Evolutionary conservation across 23 tunicate genomes (phyloP), one percentile per base, ranked within the genome.

Genomic region (Ciona savignyi): DNA sequence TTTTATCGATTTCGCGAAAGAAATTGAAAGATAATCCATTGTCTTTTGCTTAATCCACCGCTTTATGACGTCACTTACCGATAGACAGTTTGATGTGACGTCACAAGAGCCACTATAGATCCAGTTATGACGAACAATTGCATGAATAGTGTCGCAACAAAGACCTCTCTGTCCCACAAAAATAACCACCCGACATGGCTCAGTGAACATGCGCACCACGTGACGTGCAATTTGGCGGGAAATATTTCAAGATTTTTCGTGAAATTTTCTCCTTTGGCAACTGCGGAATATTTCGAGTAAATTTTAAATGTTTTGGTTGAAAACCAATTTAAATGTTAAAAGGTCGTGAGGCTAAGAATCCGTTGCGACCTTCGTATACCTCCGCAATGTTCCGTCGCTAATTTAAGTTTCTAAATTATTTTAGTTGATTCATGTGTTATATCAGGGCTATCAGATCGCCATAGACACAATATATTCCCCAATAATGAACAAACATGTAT

Each of bases 161-260:
- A 71, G 1, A 75, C 82, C 71, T 81, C 95, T 49, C 86, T 33
- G 30, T 87, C 95, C 86, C 86, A 87, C 11, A 87, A 64, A 21
- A 81, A 60, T 33, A 81, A 21, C 95, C 95, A 87, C 11, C 74
- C 67, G 23, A 74, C 74, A 32, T 81, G 86, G 1, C 86, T 75
- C 4, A 81, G 25, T 23, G 82, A 72, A 51, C 82, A 77, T 19
- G 75, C 4, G 29, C 78, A 74, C 95, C 95, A 87, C 25, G 63
- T 30, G 19, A 71, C 35, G 62, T 87, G 86, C 21, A 87, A 71
- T 11, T 64, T 33, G 21, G 75, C 67, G 19, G 95, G 86, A 65
- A 87, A 87, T 20, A 79, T 15, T 42, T 42, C 56, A 42, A 42
- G 9, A 42, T 42, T 42, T 42, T 42, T 42, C 11, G 9, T 42